phyloP scores from a whole-genome alignment of 2,888 invertebrate genomes.

The Abrostola tripartita region DNA sequence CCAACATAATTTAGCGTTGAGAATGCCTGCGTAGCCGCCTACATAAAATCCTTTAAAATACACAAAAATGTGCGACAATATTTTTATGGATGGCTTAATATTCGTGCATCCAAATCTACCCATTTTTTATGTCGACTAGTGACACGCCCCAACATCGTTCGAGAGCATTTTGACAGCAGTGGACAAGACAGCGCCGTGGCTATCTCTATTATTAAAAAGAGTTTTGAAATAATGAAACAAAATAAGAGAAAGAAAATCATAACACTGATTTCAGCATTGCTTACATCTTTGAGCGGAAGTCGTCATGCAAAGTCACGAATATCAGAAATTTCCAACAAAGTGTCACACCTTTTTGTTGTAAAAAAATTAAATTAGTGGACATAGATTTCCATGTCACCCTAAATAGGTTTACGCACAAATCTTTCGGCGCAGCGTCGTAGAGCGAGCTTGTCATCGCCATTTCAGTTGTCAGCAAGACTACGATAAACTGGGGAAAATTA shows the following conservation, averaged over 20 bases:
- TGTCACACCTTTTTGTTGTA: constrained; percentile 54
- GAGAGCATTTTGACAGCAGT: constrained; percentile 24
- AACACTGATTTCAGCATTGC: constrained; percentile 29
- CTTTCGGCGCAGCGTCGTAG: constrained; percentile 68
- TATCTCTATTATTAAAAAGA: constrained; percentile 34
- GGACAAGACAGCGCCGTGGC: constrained; percentile 12
- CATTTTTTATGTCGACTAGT: constrained; percentile 49
- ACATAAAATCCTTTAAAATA: constrained; percentile 50
- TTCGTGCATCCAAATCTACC: constrained; percentile 19
- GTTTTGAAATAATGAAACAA: constrained; percentile 5
- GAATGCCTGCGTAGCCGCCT: constrained; percentile 35
- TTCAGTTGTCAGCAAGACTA: constrained; percentile 66
- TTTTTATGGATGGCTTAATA: constrained; percentile 42
- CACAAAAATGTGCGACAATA: constrained; percentile 40
- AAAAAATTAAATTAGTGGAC: constrained; percentile 55
- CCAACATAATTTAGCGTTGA: constrained; percentile 45
- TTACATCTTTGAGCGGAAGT: constrained; percentile 26
- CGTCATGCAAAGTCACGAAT: constrained; percentile 28
- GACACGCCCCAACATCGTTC: constrained; percentile 47
- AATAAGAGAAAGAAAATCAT: constrained; percentile 16
- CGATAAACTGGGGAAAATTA: constrained; percentile 69
- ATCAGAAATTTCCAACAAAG: constrained; percentile 12
- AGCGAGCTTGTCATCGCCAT: constrained; percentile 69
- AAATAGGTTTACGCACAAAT: constrained; percentile 79
- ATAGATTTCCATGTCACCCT: constrained; percentile 73